These are phyloP conservation scores for Polypterus bichir DNA, from an alignment of 2,113 vertebrate species.

Conservation along the genomic window DNA sequence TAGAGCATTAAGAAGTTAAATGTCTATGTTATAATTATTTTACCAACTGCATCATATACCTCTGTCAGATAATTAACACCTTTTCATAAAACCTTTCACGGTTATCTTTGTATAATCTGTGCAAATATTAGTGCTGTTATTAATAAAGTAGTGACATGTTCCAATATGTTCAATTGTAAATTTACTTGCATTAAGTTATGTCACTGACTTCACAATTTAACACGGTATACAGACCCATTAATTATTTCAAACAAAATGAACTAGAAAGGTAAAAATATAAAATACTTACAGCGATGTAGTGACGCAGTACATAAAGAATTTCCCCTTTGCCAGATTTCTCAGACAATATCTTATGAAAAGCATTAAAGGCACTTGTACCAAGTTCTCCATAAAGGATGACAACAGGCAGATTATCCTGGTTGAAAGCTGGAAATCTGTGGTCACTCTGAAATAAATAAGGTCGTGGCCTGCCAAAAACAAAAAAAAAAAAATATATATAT, in stretches of 20 bases:
- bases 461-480: conserved; percentile 55
- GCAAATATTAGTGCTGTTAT: too few species aligned
- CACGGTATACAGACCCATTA: background rate
- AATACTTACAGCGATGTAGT: conserved; percentile 75
- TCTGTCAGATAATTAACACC: too few species aligned
- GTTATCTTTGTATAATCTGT: too few species aligned
- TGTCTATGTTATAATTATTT: too few species aligned
- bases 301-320: conserved; percentile 77
- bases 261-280: background rate
- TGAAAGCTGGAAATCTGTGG: conserved; percentile 67
- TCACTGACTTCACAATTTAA: too few species aligned
- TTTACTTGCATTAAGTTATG: too few species aligned
- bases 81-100: too few species aligned
- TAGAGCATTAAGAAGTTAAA: too few species aligned
- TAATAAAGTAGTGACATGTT: too few species aligned
- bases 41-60: too few species aligned
- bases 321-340: conserved; percentile 62
- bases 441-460: conserved; percentile 80
- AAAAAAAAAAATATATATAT: background rate
- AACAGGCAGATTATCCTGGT: conserved; percentile 58
- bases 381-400: conserved; percentile 88
- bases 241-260: background rate
- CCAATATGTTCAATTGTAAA: too few species aligned
- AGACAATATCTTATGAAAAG: conserved; percentile 72
- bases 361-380: conserved; percentile 75